phyloP scores from a whole-genome alignment of 2,797 vertebrate genomes.

The Smutsia temminckii region DNA sequence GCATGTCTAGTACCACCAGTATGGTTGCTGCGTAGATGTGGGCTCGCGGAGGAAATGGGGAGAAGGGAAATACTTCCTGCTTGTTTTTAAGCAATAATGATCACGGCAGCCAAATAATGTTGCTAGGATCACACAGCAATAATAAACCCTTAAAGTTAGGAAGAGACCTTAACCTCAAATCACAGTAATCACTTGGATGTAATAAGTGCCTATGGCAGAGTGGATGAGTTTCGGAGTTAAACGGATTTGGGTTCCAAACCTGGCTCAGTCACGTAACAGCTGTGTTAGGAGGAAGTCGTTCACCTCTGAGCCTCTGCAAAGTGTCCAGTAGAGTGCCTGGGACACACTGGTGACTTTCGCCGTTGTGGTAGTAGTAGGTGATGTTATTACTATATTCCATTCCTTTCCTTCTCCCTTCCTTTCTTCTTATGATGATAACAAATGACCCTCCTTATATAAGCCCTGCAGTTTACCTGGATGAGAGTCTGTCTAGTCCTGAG shows the following conservation, averaged over 20 bases:
- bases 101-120: background rate
- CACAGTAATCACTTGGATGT: background rate
- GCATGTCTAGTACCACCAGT: too few species aligned
- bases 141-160: background rate
- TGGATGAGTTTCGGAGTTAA: background rate
- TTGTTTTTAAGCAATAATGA: background rate
- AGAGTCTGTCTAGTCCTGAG: background rate
- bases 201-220: background rate
- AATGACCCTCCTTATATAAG: background rate
- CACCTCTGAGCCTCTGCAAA: background rate
- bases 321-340: background rate
- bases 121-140: background rate
- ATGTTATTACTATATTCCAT: background rate
- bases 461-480: background rate
- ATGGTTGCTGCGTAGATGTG: background rate
- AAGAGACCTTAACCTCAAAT: background rate
- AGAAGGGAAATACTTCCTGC: background rate
- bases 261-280: background rate
- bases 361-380: background rate
- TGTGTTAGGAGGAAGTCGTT: background rate
- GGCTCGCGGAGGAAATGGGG: background rate
- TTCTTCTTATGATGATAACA: background rate
- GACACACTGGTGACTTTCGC: background rate
- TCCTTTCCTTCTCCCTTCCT: background rate
- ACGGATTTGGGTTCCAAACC: background rate